phyloP scores from a whole-genome alignment of 2,888 invertebrate genomes.

The Drosophila mettleri region DNA sequence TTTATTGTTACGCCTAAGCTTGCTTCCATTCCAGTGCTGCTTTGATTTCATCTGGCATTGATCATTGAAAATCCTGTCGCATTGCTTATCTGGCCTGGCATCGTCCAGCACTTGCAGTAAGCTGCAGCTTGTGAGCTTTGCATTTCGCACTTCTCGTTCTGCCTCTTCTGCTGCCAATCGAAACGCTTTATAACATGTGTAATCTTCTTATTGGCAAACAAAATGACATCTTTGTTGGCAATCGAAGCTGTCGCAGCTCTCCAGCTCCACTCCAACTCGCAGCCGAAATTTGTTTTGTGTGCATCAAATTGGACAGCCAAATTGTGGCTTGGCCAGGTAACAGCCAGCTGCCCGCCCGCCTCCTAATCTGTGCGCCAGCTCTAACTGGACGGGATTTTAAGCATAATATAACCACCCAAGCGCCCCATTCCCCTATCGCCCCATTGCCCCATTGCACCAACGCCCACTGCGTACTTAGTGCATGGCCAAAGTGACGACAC shows the following conservation, averaged over 20 bases:
- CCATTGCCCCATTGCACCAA: background rate
- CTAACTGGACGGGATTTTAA: slow-evolving; percentile 49
- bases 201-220: slow-evolving; percentile 62
- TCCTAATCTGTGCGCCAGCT: slow-evolving; percentile 38
- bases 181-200: slow-evolving; percentile 41
- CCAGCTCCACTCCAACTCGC: slow-evolving; percentile 13
- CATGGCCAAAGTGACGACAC: slow-evolving; percentile 70
- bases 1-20: background rate
- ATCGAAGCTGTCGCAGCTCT: slow-evolving; percentile 31
- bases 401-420: slow-evolving; percentile 24
- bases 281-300: slow-evolving; percentile 66
- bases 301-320: slow-evolving; percentile 72
- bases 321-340: slow-evolving; percentile 57
- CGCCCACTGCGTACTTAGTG: slow-evolving; percentile 47
- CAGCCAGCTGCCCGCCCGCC: slow-evolving; percentile 1
- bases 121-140: slow-evolving; percentile 14
- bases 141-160: slow-evolving; percentile 3
- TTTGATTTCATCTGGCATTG: slow-evolving; percentile 10
- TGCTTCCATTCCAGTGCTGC: background rate
- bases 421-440: too few species aligned
- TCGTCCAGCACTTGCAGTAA: slow-evolving; percentile 8
- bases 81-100: slow-evolving; percentile 2
- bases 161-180: background rate
- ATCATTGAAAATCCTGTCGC: slow-evolving; percentile 5
- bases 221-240: slow-evolving; percentile 57